These are phyloP conservation scores for Microcebus murinus DNA, from an alignment of 2,113 vertebrate genomes.

Conservation along the genomic window DNA sequence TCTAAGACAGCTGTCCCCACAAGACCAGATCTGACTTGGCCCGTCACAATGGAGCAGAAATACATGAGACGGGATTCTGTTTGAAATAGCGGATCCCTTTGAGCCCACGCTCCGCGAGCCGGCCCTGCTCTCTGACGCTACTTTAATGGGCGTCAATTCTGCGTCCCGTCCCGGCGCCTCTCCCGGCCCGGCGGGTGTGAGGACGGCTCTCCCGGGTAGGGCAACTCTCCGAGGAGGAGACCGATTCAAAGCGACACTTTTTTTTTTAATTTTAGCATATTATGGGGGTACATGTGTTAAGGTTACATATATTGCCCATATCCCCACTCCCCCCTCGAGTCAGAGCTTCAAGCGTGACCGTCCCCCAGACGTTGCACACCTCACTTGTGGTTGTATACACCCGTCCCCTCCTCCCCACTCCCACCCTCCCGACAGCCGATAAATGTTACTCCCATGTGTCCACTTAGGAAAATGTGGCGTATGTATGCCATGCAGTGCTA, in stretches of 20 bases:
- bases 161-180: neutral
- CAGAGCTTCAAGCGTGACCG: no score
- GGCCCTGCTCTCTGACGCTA: neutral
- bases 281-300: no score
- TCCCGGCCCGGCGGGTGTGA: neutral
- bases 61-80: neutral
- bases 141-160: neutral
- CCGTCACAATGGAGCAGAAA: neutral
- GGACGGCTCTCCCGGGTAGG: neutral
- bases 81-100: conserved; percentile 19
- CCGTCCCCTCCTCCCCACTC: no score
- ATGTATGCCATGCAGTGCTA: no score
- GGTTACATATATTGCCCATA: no score
- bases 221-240: neutral
- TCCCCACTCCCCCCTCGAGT: no score
- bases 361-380: no score
- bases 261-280: no score
- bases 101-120: neutral
- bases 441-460: no score
- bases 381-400: no score
- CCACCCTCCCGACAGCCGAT: no score
- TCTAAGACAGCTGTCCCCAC: neutral
- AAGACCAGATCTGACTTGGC: neutral
- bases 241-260: neutral
- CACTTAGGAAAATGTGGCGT: no score